These are phyloP conservation scores for Drosophila engyochracea DNA, from an alignment of 2,888 invertebrate species.

Conservation along the genomic window DNA sequence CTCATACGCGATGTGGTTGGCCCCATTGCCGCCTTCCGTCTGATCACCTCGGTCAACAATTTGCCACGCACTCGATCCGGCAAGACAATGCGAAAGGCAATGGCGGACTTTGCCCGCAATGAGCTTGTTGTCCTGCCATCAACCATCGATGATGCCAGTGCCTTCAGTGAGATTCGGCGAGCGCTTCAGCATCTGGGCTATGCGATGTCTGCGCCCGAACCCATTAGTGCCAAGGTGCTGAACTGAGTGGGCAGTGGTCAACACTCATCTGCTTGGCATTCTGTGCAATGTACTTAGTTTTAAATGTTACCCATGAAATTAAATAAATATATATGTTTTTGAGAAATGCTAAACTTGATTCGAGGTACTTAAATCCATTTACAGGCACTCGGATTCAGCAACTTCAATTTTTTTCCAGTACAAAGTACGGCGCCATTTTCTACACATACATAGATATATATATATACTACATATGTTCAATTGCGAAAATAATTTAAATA, in stretches of 20 bases:
- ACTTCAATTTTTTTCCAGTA: background rate
- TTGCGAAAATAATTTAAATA: conserved; percentile 70
- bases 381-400: background rate
- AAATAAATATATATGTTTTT: conserved; percentile 51
- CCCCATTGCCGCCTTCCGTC: conserved; percentile 95
- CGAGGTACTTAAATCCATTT: background rate
- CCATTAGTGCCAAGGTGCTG: conserved; percentile 81
- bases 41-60: conserved; percentile 91
- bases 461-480: conserved; percentile 12
- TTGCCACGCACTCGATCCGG: conserved; percentile 96
- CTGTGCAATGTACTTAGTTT: conserved; percentile 18
- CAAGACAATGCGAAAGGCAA: conserved; percentile 90
- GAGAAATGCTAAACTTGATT: background rate
- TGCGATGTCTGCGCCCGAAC: conserved; percentile 90
- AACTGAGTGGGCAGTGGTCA: conserved; percentile 46
- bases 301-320: conserved; percentile 17
- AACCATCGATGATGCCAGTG: conserved; percentile 94
- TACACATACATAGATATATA: background rate
- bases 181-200: conserved; percentile 92
- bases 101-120: conserved; percentile 93
- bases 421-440: conserved; percentile 3
- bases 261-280: conserved; percentile 3
- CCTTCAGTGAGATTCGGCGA: conserved; percentile 91
- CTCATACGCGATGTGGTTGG: conserved; percentile 85
- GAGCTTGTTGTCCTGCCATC: conserved; percentile 92